Conservation (phyloP, 2,888 invertebrate species). For the Heliconius erato region DNA sequence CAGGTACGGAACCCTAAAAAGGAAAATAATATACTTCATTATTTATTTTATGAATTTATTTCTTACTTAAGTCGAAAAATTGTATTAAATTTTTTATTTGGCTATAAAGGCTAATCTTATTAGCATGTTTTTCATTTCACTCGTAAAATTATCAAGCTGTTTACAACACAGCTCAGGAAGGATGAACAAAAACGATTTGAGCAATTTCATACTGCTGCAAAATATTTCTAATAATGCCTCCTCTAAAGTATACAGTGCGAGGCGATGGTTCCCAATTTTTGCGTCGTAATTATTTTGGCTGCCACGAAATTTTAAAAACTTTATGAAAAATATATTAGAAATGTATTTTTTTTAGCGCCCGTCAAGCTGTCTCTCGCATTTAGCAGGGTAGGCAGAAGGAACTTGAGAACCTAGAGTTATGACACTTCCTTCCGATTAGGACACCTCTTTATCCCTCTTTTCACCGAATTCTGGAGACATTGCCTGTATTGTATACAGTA, state of each 20-base stretch:
- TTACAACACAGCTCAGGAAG: neutral
- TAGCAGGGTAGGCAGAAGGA: too few species aligned
- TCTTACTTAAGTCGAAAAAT: neutral
- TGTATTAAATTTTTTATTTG: neutral
- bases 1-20: neutral
- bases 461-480: too few species aligned
- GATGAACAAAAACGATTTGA: neutral
- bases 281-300: neutral
- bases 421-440: too few species aligned
- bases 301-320: too few species aligned
- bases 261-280: neutral
- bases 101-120: neutral
- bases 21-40: neutral
- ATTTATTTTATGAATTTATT: neutral
- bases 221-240: neutral
- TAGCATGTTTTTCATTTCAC: neutral
- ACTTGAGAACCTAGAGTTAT: too few species aligned
- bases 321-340: too few species aligned
- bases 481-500: too few species aligned
- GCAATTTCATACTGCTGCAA: neutral
- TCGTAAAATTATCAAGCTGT: neutral
- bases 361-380: too few species aligned
- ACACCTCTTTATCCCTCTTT: too few species aligned
- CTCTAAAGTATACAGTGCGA: neutral
- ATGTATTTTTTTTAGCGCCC: neutral